Evolutionary conservation across 1,140 invertebrate genomes (phyloP).

Genomic region (Pseudomyrmex dendroicus): DNA sequence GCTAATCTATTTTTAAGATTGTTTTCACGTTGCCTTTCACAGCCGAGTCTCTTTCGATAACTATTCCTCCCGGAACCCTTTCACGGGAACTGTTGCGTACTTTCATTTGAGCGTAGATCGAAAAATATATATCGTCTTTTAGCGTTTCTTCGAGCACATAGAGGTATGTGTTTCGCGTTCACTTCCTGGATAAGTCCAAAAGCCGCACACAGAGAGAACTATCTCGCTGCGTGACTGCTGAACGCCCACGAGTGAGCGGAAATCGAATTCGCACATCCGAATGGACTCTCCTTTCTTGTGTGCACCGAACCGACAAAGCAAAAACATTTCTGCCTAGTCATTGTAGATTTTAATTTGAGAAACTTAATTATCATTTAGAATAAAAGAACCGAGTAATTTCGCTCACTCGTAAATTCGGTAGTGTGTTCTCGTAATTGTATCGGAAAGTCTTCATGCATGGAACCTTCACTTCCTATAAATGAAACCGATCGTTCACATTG

Average conservation of each 20-base stretch:
- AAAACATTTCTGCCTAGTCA: background rate
- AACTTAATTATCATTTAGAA: background rate
- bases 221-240: background rate
- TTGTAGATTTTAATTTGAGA: background rate
- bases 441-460: background rate
- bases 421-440: background rate
- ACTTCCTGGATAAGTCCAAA: conserved; percentile 67
- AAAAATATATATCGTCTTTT: conserved; percentile 66
- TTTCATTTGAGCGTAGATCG: conserved; percentile 62
- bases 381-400: conserved; percentile 3
- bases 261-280: conserved; percentile 23
- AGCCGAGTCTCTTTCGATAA: conserved; percentile 39
- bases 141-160: conserved; percentile 2
- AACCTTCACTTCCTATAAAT: conserved; percentile 55
- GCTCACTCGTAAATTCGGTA: too few relatives aligned
- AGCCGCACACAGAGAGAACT: conserved; percentile 37
- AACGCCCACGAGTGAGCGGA: conserved; percentile 39
- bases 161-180: conserved; percentile 45
- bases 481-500: background rate
- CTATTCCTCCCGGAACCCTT: conserved; percentile 58
- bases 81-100: conserved; percentile 60
- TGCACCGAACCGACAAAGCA: background rate
- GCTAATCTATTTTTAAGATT: conserved; percentile 23
- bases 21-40: conserved; percentile 53
- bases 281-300: conserved; percentile 12